Percentiles rank a stretch among this genome's conserved stretches.
Evolutionary conservation across 2,888 invertebrate genomes (phyloP).

Genomic region (Agrotis puta): DNA sequence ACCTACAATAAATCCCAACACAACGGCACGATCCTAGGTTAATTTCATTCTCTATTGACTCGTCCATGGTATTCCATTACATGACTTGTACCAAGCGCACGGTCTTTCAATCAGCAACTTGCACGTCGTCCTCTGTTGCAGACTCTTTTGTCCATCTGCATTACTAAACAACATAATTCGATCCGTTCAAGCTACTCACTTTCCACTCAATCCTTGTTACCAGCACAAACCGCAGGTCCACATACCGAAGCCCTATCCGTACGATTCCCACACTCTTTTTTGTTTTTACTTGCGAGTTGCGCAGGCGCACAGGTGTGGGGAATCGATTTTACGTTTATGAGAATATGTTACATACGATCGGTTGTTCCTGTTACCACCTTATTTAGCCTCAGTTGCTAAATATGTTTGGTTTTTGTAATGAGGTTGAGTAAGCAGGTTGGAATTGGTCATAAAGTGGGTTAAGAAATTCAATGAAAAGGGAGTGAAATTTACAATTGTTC

Average conservation of each 20-base stretch:
- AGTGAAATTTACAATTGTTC: background rate
- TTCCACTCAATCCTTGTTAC: background rate
- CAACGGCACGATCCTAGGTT: too few relatives aligned
- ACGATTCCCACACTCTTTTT: slow-evolving; percentile 63
- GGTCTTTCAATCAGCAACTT: background rate
- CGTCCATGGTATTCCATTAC: too few relatives aligned
- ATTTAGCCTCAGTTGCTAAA: slow-evolving; percentile 28
- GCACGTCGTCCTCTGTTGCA: background rate
- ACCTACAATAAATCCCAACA: too few relatives aligned
- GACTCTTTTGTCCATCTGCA: background rate
- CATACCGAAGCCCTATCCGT: slow-evolving; percentile 57
- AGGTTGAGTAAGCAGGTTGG: slow-evolving; percentile 15
- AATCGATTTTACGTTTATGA: slow-evolving; percentile 65
- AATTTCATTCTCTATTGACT: too few relatives aligned
- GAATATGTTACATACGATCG: slow-evolving; percentile 38
- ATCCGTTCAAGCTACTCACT: background rate
- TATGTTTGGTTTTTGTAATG: slow-evolving; percentile 32
- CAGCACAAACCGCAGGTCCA: slow-evolving; percentile 32
- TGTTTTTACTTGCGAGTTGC: slow-evolving; percentile 53
- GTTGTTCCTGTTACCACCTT: slow-evolving; percentile 30
- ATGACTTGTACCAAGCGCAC: too few relatives aligned
- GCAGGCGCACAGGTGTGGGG: slow-evolving; percentile 62
- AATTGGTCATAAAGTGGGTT: slow-evolving; percentile 18
- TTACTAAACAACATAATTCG: background rate
- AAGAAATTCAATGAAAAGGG: background rate